phyloP scores from a whole-genome alignment of 2,797 vertebrate genomes.

The Dryobates pubescens region DNA sequence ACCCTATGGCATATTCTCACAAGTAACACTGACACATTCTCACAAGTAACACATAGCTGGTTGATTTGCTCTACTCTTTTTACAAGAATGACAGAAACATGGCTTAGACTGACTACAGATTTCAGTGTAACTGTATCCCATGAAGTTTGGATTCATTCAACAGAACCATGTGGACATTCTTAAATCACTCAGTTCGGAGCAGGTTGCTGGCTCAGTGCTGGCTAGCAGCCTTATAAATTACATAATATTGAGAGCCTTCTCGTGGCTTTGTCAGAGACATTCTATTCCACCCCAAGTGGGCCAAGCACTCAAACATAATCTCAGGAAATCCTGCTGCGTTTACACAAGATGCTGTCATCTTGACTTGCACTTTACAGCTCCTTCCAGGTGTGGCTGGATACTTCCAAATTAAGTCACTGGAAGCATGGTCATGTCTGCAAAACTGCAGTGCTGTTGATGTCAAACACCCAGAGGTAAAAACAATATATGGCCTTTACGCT shows the following conservation, averaged over 20 bases:
- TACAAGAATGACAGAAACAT: background rate
- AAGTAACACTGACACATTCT: background rate
- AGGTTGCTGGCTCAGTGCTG: background rate
- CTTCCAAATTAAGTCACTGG: constrained; percentile 11
- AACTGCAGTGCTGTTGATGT: background rate
- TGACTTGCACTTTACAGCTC: background rate
- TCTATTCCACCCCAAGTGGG: background rate
- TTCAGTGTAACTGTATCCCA: background rate
- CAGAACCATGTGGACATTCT: background rate
- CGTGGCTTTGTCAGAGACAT: background rate
- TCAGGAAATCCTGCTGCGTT: constrained; percentile 51
- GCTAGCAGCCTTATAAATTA: background rate
- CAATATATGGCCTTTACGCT: background rate
- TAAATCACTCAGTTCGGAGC: background rate
- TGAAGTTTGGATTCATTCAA: background rate
- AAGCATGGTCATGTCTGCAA: background rate
- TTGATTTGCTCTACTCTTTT: background rate
- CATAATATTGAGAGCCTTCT: background rate
- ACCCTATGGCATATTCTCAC: background rate
- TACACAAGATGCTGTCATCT: constrained; percentile 46
- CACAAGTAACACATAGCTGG: background rate
- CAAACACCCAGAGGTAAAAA: background rate
- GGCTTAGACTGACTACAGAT: background rate
- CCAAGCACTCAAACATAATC: constrained; percentile 27
- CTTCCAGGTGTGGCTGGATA: background rate